phyloP scores from a whole-genome alignment of 2,888 invertebrate genomes.

The Leistus spinibarbis region DNA sequence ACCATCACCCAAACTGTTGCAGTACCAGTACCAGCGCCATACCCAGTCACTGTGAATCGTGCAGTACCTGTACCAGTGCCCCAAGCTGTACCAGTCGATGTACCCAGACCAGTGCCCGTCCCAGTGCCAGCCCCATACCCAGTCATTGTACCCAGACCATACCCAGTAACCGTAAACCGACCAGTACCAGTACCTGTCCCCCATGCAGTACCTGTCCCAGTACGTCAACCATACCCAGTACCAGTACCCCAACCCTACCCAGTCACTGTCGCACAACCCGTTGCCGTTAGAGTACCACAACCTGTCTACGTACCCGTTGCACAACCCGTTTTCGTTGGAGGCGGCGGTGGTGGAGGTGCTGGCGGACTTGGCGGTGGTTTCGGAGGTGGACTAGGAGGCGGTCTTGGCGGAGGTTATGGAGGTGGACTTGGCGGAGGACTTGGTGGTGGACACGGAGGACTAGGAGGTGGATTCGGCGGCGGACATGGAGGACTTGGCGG shows the following conservation, averaged over 20 bases:
- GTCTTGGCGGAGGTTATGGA: conserved; percentile 8
- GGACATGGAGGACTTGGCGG: conserved; percentile 5
- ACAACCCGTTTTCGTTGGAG: conserved; percentile 35
- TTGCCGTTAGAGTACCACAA: conserved; percentile 39
- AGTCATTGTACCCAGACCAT: conserved; percentile 31
- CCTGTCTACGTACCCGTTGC: conserved; percentile 32
- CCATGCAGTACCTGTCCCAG: conserved; percentile 29
- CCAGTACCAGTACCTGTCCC: conserved; percentile 39
- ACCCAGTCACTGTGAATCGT: conserved; percentile 36
- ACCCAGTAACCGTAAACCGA: conserved; percentile 31
- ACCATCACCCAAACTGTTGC: conserved; percentile 40
- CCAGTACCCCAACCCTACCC: conserved; percentile 39
- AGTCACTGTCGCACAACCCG: conserved; percentile 36
- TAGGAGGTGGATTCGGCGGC: conserved; percentile 5
- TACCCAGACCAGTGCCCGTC: conserved; percentile 36
- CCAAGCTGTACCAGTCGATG: conserved; percentile 34
- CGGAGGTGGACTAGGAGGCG: conserved; percentile 2
- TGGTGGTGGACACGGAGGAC: conserved; percentile 19
- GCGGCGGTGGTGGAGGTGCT: conserved; percentile 32
- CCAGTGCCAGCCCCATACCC: conserved; percentile 30
- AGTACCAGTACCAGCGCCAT: conserved; percentile 39
- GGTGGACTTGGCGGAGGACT: conserved; percentile 12
- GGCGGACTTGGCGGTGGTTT: conserved; percentile 16
- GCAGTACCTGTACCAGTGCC: conserved; percentile 38
- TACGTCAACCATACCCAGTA: conserved; percentile 14